Percentiles rank a stretch among this genome's conserved stretches.
Evolutionary conservation across 1,140 invertebrate species (phyloP).

Genomic region (Pseudomyrmex cubaensis): DNA sequence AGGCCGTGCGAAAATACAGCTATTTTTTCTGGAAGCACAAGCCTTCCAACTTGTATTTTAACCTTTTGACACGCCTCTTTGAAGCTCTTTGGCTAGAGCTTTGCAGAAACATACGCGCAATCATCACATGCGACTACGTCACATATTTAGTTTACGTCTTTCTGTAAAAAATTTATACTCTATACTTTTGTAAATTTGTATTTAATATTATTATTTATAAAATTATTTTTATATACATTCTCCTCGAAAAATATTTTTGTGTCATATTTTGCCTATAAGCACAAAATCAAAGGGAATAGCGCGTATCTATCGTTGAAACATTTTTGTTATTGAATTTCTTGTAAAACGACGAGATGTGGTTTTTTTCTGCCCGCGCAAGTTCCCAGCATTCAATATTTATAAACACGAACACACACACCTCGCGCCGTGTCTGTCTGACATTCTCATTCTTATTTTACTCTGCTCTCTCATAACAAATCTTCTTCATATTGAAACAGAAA

Average conservation of each 20-base stretch:
- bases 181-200: neutral
- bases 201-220: neutral
- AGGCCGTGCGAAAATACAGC: constrained; percentile 65
- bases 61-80: constrained; percentile 35
- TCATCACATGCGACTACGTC: neutral
- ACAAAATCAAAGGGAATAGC: neutral
- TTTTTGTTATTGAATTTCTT: constrained; percentile 20
- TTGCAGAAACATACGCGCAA: constrained; percentile 3
- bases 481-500: too few species aligned
- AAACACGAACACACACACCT: neutral
- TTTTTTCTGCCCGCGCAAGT: constrained; percentile 25
- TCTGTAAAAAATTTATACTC: neutral
- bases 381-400: constrained; percentile 9
- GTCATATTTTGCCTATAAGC: neutral
- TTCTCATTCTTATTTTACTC: constrained; percentile 12
- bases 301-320: neutral
- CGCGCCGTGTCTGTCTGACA: neutral
- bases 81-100: neutral
- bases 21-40: constrained; percentile 62
- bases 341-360: neutral
- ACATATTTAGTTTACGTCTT: neutral
- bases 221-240: neutral
- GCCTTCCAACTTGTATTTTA: constrained; percentile 64
- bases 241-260: too few species aligned
- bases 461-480: neutral